phyloP scores from a whole-genome alignment of 2,888 invertebrate species.

The Drosophila barbarae region DNA sequence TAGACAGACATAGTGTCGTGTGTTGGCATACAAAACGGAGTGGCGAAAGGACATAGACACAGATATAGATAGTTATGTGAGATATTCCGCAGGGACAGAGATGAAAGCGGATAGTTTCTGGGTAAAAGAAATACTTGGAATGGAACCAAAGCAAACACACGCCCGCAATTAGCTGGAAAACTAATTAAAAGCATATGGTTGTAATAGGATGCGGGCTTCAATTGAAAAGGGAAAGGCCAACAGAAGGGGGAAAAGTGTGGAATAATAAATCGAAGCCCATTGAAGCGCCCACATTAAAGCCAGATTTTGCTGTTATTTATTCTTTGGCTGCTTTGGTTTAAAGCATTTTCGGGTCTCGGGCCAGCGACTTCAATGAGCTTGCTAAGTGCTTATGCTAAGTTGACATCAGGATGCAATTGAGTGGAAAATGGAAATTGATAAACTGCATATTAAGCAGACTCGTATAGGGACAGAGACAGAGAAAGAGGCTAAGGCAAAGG shows the following conservation, averaged over 20 bases:
- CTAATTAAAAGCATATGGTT: constrained; percentile 36
- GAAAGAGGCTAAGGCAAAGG: constrained; percentile 3
- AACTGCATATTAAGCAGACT: constrained; percentile 34
- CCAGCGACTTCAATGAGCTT: constrained; percentile 27
- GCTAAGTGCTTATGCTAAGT: constrained; percentile 24
- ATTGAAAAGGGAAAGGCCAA: constrained; percentile 16
- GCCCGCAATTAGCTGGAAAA: constrained; percentile 29
- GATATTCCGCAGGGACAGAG: neutral
- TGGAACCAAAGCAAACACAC: constrained; percentile 5
- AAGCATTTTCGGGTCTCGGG: constrained; percentile 5
- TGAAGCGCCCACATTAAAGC: constrained; percentile 11
- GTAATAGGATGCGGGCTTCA: constrained; percentile 29
- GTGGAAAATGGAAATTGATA: constrained; percentile 36
- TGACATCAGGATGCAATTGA: constrained; percentile 39
- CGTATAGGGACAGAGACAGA: constrained; percentile 4
- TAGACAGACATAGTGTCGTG: constrained; percentile 30
- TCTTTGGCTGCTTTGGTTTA: neutral
- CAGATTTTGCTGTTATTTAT: neutral
- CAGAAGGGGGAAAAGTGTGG: constrained; percentile 11
- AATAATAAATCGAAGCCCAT: constrained; percentile 19
- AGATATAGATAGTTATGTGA: constrained; percentile 2
- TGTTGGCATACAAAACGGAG: constrained; percentile 37
- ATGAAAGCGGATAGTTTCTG: constrained; percentile 13
- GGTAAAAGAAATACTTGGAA: constrained; percentile 12
- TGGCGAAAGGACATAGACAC: constrained; percentile 10